Conservation (phyloP, 2,797 vertebrate species). For the Aphelocoma californica region DNA sequence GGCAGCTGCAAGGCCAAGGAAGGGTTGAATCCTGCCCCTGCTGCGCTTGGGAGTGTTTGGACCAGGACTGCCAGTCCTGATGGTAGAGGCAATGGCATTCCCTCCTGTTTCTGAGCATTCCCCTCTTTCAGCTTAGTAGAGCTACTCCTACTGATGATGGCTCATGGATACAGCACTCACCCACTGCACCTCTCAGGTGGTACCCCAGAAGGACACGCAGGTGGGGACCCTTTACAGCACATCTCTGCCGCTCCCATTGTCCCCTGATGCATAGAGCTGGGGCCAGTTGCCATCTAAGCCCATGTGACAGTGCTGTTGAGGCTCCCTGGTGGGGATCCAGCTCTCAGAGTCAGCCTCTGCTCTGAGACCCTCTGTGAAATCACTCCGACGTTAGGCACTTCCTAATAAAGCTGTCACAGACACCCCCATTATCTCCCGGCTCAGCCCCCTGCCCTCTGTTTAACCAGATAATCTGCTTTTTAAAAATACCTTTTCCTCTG, state of each 20-base stretch:
- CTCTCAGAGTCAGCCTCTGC: not conserved
- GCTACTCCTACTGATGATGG: fast-evolving
- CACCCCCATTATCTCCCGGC: conserved; percentile 47
- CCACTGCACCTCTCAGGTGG: not conserved
- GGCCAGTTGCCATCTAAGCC: not conserved
- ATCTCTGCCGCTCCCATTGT: not conserved
- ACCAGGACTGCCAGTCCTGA: not conserved
- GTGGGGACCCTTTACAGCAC: not conserved
- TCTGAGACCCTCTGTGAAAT: conserved; percentile 54
- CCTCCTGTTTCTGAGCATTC: fast-evolving
- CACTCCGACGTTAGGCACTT: conserved; percentile 43
- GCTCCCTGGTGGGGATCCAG: not conserved
- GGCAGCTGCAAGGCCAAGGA: not conserved
- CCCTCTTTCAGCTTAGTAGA: not conserved
- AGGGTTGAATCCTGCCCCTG: fast-evolving
- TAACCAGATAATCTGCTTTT: conserved; percentile 74
- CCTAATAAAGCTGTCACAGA: conserved; percentile 72
- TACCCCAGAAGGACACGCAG: not conserved
- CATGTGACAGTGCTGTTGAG: not conserved
- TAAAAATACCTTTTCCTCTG: conserved; percentile 62
- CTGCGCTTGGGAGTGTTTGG: not conserved
- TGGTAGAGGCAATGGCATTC: not conserved
- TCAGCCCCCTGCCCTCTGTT: conserved; percentile 70
- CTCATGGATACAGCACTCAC: fast-evolving
- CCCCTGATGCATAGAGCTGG: not conserved